phyloP scores from a whole-genome alignment of 2,797 vertebrate genomes.

The Amniataba percoides region DNA sequence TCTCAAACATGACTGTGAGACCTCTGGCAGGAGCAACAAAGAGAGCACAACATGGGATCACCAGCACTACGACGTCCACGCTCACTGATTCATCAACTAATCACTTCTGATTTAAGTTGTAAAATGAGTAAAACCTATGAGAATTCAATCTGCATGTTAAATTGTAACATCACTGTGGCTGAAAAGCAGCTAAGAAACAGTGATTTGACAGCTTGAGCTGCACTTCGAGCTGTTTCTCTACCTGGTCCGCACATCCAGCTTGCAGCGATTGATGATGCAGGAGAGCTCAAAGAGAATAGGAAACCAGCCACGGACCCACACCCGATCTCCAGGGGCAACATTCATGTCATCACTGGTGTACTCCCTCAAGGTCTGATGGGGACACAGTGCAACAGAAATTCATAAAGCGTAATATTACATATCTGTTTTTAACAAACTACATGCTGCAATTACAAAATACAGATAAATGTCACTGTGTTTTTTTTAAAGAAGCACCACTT shows the following conservation, averaged over 20 bases:
- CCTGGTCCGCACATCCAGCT: conserved; percentile 96
- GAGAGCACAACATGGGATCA: background rate
- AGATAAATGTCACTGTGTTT: background rate
- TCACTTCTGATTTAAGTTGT: too few relatives aligned
- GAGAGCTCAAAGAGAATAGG: conserved; percentile 97
- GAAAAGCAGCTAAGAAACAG: background rate
- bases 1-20: conserved; percentile 98
- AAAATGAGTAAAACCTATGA: background rate
- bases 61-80: background rate
- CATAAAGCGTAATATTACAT: background rate
- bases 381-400: background rate
- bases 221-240: conserved; percentile 52
- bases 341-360: conserved; percentile 99
- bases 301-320: conserved; percentile 98
- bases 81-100: background rate
- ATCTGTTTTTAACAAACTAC: background rate
- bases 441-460: background rate
- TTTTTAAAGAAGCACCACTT: background rate
- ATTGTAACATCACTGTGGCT: background rate
- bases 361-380: conserved; percentile 90
- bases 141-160: background rate
- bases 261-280: conserved; percentile 97
- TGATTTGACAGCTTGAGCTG: background rate
- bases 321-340: conserved; percentile 94
- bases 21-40: conserved; percentile 82